Conservation (phyloP, 2,888 invertebrate species). For the Drosophila demipolita region DNA sequence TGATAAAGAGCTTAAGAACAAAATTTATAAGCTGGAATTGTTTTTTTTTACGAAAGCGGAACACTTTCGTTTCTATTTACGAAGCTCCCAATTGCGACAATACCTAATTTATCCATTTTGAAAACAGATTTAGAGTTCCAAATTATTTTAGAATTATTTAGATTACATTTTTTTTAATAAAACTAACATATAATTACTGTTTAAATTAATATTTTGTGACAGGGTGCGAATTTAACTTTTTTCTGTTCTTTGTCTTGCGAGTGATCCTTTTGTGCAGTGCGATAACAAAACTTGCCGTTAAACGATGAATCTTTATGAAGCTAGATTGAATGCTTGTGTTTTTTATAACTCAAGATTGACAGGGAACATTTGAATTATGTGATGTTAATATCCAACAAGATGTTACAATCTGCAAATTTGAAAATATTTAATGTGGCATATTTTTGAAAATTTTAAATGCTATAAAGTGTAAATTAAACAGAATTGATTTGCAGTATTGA, state of each 20-base stretch:
- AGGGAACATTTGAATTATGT: not conserved
- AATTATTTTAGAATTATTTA: not conserved
- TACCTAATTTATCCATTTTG: not conserved
- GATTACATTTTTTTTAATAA: too few species aligned
- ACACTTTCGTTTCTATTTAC: not conserved
- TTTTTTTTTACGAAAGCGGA: not conserved
- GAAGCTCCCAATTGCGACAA: not conserved
- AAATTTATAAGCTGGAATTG: not conserved
- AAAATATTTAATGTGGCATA: not conserved
- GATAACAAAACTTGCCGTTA: not conserved
- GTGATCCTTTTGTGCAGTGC: not conserved
- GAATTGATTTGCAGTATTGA: not conserved
- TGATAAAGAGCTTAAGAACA: not conserved
- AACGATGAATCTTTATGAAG: not conserved
- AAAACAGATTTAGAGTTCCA: not conserved
- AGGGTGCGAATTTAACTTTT: not conserved
- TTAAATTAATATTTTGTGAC: not conserved
- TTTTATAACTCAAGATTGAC: not conserved
- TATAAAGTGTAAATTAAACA: not conserved
- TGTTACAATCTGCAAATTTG: not conserved
- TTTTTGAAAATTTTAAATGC: not conserved
- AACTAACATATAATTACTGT: not conserved
- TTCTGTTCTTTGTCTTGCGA: not conserved
- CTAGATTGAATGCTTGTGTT: not conserved
- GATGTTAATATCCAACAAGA: not conserved